Evolutionary conservation across 2,113 vertebrate genomes (phyloP).

Genomic region (Trachemys scripta): DNA sequence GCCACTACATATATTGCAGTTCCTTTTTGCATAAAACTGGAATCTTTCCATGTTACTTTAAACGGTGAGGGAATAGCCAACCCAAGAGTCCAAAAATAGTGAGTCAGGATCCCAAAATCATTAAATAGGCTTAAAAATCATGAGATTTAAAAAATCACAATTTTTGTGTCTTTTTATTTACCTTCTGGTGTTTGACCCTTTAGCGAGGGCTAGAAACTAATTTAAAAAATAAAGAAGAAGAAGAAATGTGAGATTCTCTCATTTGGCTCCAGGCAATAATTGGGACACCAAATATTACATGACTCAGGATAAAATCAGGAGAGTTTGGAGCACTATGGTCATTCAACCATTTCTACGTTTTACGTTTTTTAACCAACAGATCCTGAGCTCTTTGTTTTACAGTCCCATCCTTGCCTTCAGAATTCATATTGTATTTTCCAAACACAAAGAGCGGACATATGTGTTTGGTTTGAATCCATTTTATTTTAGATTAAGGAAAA

Average conservation of each 20-base stretch:
- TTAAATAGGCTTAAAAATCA: neutral
- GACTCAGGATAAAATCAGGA: neutral
- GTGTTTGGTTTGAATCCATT: constrained; percentile 43
- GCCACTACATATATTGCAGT: neutral
- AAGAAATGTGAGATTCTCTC: neutral
- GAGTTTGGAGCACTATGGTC: neutral
- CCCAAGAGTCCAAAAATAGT: neutral
- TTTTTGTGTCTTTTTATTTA: neutral
- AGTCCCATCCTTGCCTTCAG: constrained; percentile 19
- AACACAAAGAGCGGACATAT: neutral
- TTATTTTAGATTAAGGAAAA: constrained; percentile 54
- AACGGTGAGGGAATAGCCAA: neutral
- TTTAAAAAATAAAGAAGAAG: constrained; percentile 10
- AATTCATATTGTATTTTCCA: constrained; percentile 41
- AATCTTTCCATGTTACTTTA: neutral
- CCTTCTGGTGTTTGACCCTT: neutral
- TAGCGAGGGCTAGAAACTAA: neutral
- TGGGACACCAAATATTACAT: neutral
- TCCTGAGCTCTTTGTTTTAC: constrained; percentile 43
- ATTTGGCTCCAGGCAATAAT: constrained; percentile 18
- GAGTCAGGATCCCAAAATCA: neutral
- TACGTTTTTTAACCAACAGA: constrained; percentile 50
- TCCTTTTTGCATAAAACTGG: neutral
- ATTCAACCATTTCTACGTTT: constrained; percentile 41
- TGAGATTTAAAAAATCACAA: neutral